Evolutionary conservation across 2,888 invertebrate species (phyloP), one percentile per base, ranked within the genome.

Genomic region (Himalopsyche anomala): DNA sequence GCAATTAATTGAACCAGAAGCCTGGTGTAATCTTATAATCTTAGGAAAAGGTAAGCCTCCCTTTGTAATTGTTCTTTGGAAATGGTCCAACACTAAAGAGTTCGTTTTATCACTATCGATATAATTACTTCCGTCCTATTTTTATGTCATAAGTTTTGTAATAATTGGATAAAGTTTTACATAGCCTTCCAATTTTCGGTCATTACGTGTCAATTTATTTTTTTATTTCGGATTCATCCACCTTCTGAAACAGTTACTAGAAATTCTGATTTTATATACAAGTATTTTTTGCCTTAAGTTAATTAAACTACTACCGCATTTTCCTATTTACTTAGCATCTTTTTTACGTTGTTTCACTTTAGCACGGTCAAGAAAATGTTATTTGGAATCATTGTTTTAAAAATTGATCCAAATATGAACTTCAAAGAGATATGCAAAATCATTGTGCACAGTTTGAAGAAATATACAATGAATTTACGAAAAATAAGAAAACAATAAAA

Each of bases 1-100:
- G 62, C 84, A 81, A 81, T 85, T 85, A 85, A 85, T 85, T 85
- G 84, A 81, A 38, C 38, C 80, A 80, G 84, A 45, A 62, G 81
- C 84, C 74, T 51, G 69, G 28, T 69, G 62, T 81, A 81, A 85
- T 85, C 84, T 81, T 62, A 69, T 85, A 85, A 85, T 85, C 84
- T 85, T 69, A 69, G 84, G 42, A 45, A 85, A 81, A 85, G 38
- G 69, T 54, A 84, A 85, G n/a, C 69, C 51, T 62, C 51, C 45
- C 28, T 40, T 45, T 28, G 62, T 15, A 82, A 62, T 62, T 62
- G 62, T 62, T 62, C 62, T 62, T 62, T 28, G 19, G 15, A 62
- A 62, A 62, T 62, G 62, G 62, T 28, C 62, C 62, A 62, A 62
- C 28, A 62, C 62, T 62, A 62, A 62, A 62, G 62, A 62, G 62